phyloP scores from a whole-genome alignment of 2,113 vertebrate genomes.

The Anser cygnoides region DNA sequence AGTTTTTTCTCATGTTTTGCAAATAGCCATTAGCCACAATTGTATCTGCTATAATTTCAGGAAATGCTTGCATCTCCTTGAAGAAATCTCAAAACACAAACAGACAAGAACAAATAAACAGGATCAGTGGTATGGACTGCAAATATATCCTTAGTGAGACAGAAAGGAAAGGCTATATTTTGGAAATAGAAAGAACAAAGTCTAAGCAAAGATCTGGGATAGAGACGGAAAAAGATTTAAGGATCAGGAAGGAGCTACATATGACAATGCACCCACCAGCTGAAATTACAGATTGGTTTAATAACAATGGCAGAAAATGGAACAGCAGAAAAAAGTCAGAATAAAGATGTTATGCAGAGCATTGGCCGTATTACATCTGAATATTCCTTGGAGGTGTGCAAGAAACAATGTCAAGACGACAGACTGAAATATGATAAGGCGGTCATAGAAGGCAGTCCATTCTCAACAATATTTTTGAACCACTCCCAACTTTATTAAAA shows the following conservation, averaged over 20 bases:
- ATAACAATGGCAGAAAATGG: background rate
- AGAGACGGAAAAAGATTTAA: background rate
- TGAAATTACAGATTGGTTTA: background rate
- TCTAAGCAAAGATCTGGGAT: background rate
- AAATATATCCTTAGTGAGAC: background rate
- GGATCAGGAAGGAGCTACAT: background rate
- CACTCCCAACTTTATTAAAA: conserved; percentile 47
- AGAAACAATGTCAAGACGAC: conserved; percentile 14
- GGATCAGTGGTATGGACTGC: background rate
- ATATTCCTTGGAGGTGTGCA: conserved; percentile 4
- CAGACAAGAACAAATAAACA: background rate
- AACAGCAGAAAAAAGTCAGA: background rate
- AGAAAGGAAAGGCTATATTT: background rate
- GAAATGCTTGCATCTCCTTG: background rate
- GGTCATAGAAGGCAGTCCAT: conserved; percentile 46
- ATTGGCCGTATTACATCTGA: background rate
- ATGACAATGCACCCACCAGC: background rate
- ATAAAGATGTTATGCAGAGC: background rate
- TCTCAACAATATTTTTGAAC: conserved; percentile 51
- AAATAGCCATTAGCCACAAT: conserved; percentile 3
- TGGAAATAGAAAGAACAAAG: background rate
- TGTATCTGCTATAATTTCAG: background rate
- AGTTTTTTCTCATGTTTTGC: background rate
- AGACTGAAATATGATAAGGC: conserved; percentile 43
- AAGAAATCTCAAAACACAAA: background rate